Evolutionary conservation across 2,888 invertebrate genomes (phyloP).

Genomic region (Ptychoptera contaminata): DNA sequence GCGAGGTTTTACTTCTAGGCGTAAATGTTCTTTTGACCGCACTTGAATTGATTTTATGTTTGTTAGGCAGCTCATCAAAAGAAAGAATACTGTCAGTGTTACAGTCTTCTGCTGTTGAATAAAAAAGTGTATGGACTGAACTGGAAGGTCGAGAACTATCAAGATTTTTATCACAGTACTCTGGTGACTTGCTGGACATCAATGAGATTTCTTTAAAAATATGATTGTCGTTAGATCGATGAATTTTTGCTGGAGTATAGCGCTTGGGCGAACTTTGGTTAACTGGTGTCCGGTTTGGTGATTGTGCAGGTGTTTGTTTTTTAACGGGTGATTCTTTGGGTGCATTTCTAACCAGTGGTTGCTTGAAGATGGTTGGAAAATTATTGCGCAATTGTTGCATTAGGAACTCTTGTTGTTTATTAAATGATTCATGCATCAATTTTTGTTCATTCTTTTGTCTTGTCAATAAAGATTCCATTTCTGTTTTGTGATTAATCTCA

Average conservation of each 20-base stretch:
- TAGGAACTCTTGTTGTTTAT: conserved; percentile 45
- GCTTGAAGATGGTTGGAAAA: background rate
- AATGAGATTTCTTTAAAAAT: too few species aligned
- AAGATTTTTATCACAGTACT: too few species aligned
- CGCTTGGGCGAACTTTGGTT: background rate
- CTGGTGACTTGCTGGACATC: too few species aligned
- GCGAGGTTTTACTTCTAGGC: too few species aligned
- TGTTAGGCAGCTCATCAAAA: too few species aligned
- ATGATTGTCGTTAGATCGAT: too few species aligned
- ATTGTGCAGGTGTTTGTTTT: background rate
- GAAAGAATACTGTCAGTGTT: too few species aligned
- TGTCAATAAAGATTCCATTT: conserved; percentile 43
- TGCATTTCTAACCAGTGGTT: background rate
- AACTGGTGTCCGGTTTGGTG: background rate
- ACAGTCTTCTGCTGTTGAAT: too few species aligned
- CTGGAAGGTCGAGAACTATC: too few species aligned
- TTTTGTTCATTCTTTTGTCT: conserved; percentile 49
- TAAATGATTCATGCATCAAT: conserved; percentile 45
- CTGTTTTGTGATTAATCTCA: conserved; percentile 45
- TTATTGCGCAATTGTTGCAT: conserved; percentile 23
- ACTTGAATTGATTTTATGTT: too few species aligned
- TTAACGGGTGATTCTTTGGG: background rate
- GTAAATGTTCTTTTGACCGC: too few species aligned
- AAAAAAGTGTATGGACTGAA: too few species aligned
- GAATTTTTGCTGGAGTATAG: background rate